Conservation (phyloP, 2,797 vertebrate species). For the Poeciliopsis infans region DNA sequence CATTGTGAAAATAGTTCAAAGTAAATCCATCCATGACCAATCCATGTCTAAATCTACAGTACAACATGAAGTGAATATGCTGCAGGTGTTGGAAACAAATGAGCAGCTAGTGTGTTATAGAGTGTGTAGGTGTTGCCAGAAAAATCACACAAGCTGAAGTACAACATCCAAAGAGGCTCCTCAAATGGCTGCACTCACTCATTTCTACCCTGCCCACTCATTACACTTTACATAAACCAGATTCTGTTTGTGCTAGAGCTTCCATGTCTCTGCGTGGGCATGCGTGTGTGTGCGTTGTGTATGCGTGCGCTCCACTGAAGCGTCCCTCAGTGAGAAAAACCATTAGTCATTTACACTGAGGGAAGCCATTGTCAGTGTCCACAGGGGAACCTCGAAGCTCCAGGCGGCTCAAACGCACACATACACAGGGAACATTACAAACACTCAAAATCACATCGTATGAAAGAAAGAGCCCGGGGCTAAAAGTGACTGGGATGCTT, state of each 20-base stretch:
- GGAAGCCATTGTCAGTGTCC: constrained; percentile 59
- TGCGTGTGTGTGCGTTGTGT: constrained; percentile 21
- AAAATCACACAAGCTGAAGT: constrained; percentile 53
- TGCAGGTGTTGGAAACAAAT: constrained; percentile 65
- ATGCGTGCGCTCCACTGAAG: constrained; percentile 13
- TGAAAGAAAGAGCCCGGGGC: constrained; percentile 18
- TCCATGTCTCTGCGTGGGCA: constrained; percentile 4
- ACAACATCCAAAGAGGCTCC: constrained; percentile 63
- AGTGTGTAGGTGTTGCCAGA: constrained; percentile 67
- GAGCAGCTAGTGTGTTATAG: constrained; percentile 60
- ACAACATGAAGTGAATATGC: constrained; percentile 30
- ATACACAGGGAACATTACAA: constrained; percentile 47
- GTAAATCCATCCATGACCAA: background rate
- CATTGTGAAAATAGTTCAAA: background rate
- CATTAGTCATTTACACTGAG: constrained; percentile 67
- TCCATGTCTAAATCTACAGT: constrained; percentile 2
- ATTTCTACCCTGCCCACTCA: constrained; percentile 72
- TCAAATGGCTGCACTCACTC: constrained; percentile 66
- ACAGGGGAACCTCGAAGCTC: constrained; percentile 58
- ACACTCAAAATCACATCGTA: constrained; percentile 32
- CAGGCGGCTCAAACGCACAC: constrained; percentile 41
- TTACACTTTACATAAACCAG: constrained; percentile 72
- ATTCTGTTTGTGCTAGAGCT: constrained; percentile 4
- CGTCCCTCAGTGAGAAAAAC: constrained; percentile 49
- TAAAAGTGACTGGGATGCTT: constrained; percentile 34